Evolutionary conservation across 1,140 invertebrate genomes (phyloP), one percentile per base, ranked within the genome.

Genomic region (Heliconius melpomene): DNA sequence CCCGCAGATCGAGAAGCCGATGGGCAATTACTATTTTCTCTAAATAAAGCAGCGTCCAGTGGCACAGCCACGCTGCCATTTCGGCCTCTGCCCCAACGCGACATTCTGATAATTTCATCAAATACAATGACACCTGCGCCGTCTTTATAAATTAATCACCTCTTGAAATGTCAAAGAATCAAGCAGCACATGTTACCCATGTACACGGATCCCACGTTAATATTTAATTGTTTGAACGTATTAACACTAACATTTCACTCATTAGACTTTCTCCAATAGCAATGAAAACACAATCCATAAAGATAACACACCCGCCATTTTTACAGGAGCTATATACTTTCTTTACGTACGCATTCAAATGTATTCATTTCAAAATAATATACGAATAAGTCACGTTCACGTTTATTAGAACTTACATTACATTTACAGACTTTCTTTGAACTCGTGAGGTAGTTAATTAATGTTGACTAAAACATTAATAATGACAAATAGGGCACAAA

Each of bases 1-100:
- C 98, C 98, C 83, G 98, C 97, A 38, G 98, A 98, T 83, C 98
- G 97, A 29, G 98, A 97, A 66, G 98, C 97, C 40, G 97, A 97
- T 23, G 98, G 98, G 86, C 97, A 96, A 91, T 98, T 98, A 84
- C 96, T 98, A 91, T 98, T 98, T 93, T 98, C 97, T 90, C 97
- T 96, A 90, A 98, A 97, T 78, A 98, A 88, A 79, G 95, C 94
- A 84, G 95, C 95, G 85, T 95, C 95, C 91, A 96, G 90, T 80
- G 95, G 95, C 86, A 96, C 95, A 80, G 95, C 95, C 84, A 96
- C 95, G 86, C 95, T 95, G 88, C 95, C 95, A 85, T 95, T 95
- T 88, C 95, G 94, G 85, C 95, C 95, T 94, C 95, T 95, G 84
- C 94, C 94, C 95, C 95, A 96, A 85, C 95, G 95, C 85, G 95